phyloP scores from a whole-genome alignment of 2,113 vertebrate genomes.

The Hippocampus guttulatus region DNA sequence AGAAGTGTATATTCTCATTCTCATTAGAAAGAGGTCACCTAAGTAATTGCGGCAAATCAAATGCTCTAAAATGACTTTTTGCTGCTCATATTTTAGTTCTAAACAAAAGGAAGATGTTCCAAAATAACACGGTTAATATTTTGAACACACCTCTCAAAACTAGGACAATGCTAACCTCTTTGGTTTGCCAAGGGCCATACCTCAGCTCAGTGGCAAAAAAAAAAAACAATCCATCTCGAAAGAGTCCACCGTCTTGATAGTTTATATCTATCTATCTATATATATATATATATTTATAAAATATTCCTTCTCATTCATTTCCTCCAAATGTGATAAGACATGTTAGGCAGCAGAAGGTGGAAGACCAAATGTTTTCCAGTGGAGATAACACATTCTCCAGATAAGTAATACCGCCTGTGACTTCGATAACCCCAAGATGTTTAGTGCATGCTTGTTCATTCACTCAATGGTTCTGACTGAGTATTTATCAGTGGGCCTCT shows the following conservation, averaged over 20 bases:
- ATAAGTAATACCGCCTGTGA: constrained; percentile 30
- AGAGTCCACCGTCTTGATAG: constrained; percentile 5
- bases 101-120: constrained; percentile 21
- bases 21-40: constrained; percentile 39
- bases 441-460: constrained; percentile 20
- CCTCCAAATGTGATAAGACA: constrained; percentile 10
- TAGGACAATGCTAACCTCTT: constrained; percentile 24
- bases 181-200: background rate
- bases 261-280: too few relatives aligned
- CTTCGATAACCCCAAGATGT: constrained; percentile 29
- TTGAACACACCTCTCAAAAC: constrained; percentile 30
- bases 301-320: constrained; percentile 15
- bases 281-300: too few relatives aligned
- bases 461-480: constrained; percentile 35
- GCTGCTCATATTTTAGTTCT: constrained; percentile 17
- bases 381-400: constrained; percentile 30
- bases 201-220: constrained; percentile 8
- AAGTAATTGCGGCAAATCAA: constrained; percentile 42
- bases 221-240: background rate
- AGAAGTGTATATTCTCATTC: constrained; percentile 32
- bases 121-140: constrained; percentile 13
- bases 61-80: constrained; percentile 29
- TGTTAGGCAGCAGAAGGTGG: constrained; percentile 6
- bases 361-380: constrained; percentile 32
- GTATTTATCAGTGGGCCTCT: constrained; percentile 50